Base-by-base conservation (phyloP, 2,797 vertebrate genomes). In the Megalops cyprinoides region DNA sequence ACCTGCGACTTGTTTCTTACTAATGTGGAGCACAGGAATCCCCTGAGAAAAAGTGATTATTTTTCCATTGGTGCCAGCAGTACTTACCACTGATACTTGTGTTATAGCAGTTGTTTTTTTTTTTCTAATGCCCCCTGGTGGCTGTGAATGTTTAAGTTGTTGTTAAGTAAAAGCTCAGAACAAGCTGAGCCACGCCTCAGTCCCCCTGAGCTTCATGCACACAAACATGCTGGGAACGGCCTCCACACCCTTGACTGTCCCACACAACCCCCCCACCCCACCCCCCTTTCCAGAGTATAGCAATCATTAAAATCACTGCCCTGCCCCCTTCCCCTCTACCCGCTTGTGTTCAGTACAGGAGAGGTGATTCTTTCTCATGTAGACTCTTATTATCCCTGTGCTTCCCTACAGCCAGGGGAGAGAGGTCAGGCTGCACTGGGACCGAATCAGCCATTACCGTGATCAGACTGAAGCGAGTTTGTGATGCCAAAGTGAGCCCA, bases 381-480 rank as follows among this genome's bases (percentile, higher is more conserved):
- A 31, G 31, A 3, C 62, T 65, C 25, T 28, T 34, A 37, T 23
- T 76, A 28, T 37, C 74, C 48, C 74, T 56, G 18, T 18, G 10
- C 53, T n/a, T 37, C 74, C 48, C 74, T 56, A 8, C 18, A 20
- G 53, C n/a, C 39, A 44, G 46, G 69, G 31, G 42, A 14, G 77
- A 49, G 6, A 8, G 44, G 76, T 23, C 58, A n/a, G 25, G 58
- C 42, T 55, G 60, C 15, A 65, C 67, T 25, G 56, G 14, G 65
- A 25, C 31, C 15, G 25, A 56, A 39, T 10, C 71, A 51, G 79
- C 28, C 85, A 88, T 90, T 76, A 82, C 76, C 78, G 84, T 81
- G 89, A 91, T 90, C 84, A 88, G 85, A 87, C 65, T 83, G 85
- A 76, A 86, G 28, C 62, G 75, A 78, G 78, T 58, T 0, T 44